Conservation (phyloP, 2,888 invertebrate genomes). For the Lymantria dispar region DNA sequence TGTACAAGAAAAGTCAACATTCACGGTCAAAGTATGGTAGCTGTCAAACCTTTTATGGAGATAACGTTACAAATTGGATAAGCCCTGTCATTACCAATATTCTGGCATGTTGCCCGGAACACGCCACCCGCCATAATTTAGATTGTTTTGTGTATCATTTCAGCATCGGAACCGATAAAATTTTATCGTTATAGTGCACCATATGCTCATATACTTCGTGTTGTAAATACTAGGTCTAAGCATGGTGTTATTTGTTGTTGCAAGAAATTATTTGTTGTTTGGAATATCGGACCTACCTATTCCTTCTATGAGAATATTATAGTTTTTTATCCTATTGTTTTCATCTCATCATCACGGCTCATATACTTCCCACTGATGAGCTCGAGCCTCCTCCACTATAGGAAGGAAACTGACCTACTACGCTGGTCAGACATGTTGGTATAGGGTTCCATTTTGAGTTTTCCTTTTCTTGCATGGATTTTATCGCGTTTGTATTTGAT, state of each 20-base stretch:
- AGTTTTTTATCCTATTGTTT: too few species aligned
- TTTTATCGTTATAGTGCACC: conserved; percentile 76
- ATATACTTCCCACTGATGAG: too few species aligned
- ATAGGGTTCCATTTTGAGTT: too few species aligned
- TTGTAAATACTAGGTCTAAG: conserved; percentile 57
- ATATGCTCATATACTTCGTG: conserved; percentile 55
- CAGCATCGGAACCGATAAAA: conserved; percentile 77
- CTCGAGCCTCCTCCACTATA: too few species aligned
- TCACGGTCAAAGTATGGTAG: conserved; percentile 28
- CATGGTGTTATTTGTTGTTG: conserved; percentile 17
- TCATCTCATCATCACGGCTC: too few species aligned
- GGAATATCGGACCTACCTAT: too few species aligned
- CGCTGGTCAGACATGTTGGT: too few species aligned
- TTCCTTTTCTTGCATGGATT: too few species aligned
- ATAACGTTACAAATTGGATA: conserved; percentile 66
- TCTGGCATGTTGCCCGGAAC: conserved; percentile 68
- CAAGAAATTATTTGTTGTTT: neutral
- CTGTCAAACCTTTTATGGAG: conserved; percentile 43
- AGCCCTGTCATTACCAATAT: conserved; percentile 68
- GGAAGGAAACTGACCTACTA: too few species aligned
- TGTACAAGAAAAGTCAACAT: conserved; percentile 20
- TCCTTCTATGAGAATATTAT: too few species aligned
- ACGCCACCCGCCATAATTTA: conserved; percentile 68
- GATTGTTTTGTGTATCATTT: conserved; percentile 81
- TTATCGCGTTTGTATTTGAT: too few species aligned